Conservation (phyloP, 2,888 invertebrate species). For the Parnassius apollo region DNA sequence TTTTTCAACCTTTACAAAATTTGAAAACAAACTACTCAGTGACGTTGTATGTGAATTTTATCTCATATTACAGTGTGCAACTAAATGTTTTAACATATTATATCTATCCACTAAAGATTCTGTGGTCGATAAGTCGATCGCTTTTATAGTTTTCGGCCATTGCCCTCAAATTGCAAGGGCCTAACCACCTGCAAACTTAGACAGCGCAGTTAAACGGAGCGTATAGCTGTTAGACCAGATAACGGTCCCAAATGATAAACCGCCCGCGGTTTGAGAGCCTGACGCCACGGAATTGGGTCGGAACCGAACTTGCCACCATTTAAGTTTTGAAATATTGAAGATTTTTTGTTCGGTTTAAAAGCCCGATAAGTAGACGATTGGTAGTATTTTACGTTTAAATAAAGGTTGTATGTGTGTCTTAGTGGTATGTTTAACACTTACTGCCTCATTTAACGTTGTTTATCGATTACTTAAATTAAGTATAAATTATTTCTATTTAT, state of each 20-base stretch:
- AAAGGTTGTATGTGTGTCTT: too few relatives aligned
- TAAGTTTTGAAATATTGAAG: slow-evolving; percentile 5
- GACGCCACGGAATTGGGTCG: slow-evolving; percentile 51
- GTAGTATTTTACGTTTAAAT: not conserved
- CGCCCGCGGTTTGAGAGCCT: slow-evolving; percentile 41
- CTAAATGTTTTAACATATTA: too few relatives aligned
- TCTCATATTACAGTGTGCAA: too few relatives aligned
- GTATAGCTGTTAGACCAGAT: slow-evolving; percentile 50
- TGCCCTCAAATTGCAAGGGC: slow-evolving; percentile 41
- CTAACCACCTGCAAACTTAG: slow-evolving; percentile 47
- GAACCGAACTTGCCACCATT: slow-evolving; percentile 41
- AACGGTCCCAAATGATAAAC: slow-evolving; percentile 61
- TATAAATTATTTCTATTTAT: too few relatives aligned
- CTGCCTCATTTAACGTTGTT: too few relatives aligned
- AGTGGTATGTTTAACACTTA: too few relatives aligned
- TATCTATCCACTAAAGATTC: too few relatives aligned
- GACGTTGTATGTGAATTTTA: too few relatives aligned
- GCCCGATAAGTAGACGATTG: not conserved
- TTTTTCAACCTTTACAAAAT: too few relatives aligned
- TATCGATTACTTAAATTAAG: too few relatives aligned
- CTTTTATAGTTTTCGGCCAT: slow-evolving; percentile 26
- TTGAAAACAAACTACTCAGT: too few relatives aligned
- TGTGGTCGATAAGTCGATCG: slow-evolving; percentile 13
- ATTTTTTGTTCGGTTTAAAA: slow-evolving; percentile 11
- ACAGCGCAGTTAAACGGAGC: slow-evolving; percentile 51